Percentiles rank a stretch among this genome's conserved stretches.
Conservation (phyloP, 2,888 invertebrate genomes). For the Thysanoteuthis rhombus region DNA sequence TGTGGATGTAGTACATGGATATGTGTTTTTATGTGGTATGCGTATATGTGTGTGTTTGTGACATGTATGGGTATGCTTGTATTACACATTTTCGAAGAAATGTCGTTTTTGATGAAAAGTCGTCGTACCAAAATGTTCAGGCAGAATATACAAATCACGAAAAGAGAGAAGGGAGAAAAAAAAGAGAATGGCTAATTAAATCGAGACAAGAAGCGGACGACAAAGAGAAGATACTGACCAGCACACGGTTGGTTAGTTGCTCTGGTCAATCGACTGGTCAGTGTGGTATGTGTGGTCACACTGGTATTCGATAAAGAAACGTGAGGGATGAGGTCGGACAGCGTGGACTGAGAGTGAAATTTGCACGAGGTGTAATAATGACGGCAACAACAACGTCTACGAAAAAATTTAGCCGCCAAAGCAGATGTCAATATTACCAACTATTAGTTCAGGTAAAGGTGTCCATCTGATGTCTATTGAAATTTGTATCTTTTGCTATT, state of each 20-base stretch:
- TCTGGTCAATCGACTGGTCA: conserved; percentile 12
- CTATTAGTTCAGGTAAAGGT: background rate
- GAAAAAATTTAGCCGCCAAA: background rate
- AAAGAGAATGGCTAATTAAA: background rate
- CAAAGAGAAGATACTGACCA: background rate
- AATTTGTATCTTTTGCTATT: background rate
- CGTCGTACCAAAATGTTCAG: too few relatives aligned
- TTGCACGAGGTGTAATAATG: background rate
- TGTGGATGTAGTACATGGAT: too few relatives aligned
- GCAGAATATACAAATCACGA: background rate
- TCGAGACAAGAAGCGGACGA: background rate
- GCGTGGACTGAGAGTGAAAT: background rate
- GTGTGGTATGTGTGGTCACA: background rate
- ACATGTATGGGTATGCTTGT: too few relatives aligned
- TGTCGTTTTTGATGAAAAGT: too few relatives aligned
- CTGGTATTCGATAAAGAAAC: background rate
- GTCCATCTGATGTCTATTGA: background rate
- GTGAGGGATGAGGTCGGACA: background rate
- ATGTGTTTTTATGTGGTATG: too few relatives aligned
- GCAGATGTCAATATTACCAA: background rate
- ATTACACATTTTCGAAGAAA: too few relatives aligned
- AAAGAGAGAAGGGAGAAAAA: background rate
- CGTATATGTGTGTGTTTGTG: too few relatives aligned
- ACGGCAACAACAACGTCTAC: background rate
- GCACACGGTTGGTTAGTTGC: background rate